These are phyloP conservation scores for Mohoua ochrocephala DNA, from an alignment of 2,113 vertebrate genomes.

Conservation along the genomic window DNA sequence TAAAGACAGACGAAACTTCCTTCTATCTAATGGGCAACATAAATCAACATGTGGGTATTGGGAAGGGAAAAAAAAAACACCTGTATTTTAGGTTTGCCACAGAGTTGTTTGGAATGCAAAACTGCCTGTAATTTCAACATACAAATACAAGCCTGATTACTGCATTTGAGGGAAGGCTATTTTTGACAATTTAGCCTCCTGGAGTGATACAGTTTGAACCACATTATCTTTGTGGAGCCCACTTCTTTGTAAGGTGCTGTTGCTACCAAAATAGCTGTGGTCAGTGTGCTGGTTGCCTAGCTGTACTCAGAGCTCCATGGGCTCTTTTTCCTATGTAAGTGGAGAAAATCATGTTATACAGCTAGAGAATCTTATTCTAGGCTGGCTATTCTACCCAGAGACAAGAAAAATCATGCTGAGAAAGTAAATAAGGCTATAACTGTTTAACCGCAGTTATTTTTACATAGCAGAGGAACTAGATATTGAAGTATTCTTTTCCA, in stretches of 20 bases:
- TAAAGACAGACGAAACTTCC: not conserved
- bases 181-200: not conserved
- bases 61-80: not conserved
- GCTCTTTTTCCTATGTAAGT: not conserved
- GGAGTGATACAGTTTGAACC: not conserved
- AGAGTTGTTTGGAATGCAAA: not conserved
- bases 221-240: not conserved
- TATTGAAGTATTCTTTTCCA: not conserved
- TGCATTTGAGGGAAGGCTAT: constrained; percentile 19
- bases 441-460: not conserved
- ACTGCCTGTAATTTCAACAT: constrained; percentile 16
- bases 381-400: not conserved
- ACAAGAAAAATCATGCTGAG: not conserved
- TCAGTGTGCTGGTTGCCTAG: not conserved
- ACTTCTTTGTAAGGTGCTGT: not conserved
- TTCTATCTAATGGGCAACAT: not conserved
- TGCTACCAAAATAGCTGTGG: constrained; percentile 2
- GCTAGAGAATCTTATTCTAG: not conserved
- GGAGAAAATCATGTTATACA: not conserved
- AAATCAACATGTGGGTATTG: not conserved
- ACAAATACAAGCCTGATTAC: not conserved
- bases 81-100: not conserved
- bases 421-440: not conserved
- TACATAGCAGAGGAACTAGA: not conserved
- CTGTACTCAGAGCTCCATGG: not conserved